Evolutionary conservation across 2,888 invertebrate species (phyloP), one percentile per base, ranked within the genome.

Genomic region (Clepsis dumicolana): DNA sequence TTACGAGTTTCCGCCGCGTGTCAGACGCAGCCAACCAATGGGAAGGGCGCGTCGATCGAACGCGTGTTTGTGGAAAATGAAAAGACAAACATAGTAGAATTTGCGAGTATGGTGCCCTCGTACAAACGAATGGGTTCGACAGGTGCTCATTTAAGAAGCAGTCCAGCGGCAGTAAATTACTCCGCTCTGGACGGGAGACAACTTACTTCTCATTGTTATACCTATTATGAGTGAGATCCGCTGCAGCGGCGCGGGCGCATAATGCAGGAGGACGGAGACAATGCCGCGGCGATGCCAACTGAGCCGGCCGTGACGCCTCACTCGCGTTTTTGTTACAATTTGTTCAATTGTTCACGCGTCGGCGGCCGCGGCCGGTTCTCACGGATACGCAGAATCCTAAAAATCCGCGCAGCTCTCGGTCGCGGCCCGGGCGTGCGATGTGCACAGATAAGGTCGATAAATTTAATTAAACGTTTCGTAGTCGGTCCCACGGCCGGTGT

Each of bases 381-480:
- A 88, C 87, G 86, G 79, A 76, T 79, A 81, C 77, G 71, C 80
- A 82, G 83, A 87, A 89, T 91, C 79, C 80, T 72, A 85, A 88
- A 88, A 85, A 89, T 90, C 79, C 75, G 76, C 59, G 52, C 57
- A 56, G 70, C 66, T 69, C 65, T 71, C 72, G 70, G 65, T 67
- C 70, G 70, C 70, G 29, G 54, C 18, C 61, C 64, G 52, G 65
- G 81, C 77, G 82, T 79, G 85, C 84, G 87, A 89, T 88, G 87
- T 82, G 81, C 78, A 80, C 77, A 84, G 92, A 91, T 92, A 90
- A 90, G 82, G 79, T 76, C 87, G 89, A 91, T 93, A 90, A 90
- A 91, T 93, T 91, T 90, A 93, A 91, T 92, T 87, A 91, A 91
- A 88, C 79, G 84, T 88, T 84, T 82, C 80, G 70, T 74, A 80